phyloP scores from a whole-genome alignment of 2,888 invertebrate genomes.

The Thelaira solivaga region DNA sequence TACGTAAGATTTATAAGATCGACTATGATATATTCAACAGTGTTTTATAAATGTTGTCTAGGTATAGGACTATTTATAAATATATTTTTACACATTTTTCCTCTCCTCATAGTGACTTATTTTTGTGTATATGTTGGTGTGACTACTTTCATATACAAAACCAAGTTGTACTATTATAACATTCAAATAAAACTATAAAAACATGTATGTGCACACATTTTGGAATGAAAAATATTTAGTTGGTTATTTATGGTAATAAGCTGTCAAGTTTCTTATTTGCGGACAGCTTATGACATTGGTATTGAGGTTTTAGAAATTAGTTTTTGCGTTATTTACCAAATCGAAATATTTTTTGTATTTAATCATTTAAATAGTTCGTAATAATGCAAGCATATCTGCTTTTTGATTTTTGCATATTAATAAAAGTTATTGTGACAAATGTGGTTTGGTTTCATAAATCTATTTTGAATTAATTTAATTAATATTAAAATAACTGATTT shows the following conservation, averaged over 20 bases:
- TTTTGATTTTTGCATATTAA: background rate
- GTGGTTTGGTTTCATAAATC: too few relatives aligned
- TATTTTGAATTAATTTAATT: too few relatives aligned
- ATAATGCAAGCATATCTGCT: background rate
- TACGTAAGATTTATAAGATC: too few relatives aligned
- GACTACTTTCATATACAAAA: background rate
- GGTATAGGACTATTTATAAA: background rate
- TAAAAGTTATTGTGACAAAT: background rate
- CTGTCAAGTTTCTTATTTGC: slow-evolving; percentile 53
- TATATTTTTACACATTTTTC: background rate
- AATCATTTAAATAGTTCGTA: slow-evolving; percentile 10
- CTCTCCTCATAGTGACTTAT: background rate
- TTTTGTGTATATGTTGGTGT: background rate
- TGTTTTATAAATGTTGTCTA: background rate
- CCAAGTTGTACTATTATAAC: background rate
- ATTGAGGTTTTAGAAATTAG: slow-evolving; percentile 61
- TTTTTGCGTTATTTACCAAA: slow-evolving; percentile 31
- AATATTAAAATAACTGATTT: too few relatives aligned
- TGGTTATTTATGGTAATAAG: slow-evolving; percentile 56
- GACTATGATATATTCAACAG: background rate
- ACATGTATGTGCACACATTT: background rate
- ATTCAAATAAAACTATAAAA: background rate
- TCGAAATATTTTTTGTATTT: background rate
- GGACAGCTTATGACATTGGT: slow-evolving; percentile 60
- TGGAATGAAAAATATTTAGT: background rate